Evolutionary conservation across 2,797 vertebrate species (phyloP), one percentile per base, ranked within the genome.

Genomic region (Delichon dasypus): DNA sequence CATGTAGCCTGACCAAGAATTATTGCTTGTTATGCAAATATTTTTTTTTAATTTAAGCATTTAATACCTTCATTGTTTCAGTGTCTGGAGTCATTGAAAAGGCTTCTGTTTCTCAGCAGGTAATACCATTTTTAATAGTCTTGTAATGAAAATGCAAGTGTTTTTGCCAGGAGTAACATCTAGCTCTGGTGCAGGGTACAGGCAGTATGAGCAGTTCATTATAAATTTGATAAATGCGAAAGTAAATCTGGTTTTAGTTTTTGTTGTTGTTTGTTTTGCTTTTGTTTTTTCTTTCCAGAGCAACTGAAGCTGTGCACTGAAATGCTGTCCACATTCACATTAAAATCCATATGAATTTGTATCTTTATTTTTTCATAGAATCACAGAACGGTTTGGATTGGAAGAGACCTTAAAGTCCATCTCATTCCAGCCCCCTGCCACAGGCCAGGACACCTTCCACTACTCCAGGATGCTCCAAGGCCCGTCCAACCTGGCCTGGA

Each of bases 11-110:
- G 55, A 7, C 26, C 55, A 57, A 71, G 3, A 64, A 77, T 16
- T 48, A 23, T 1, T 61, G 53, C 21, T 55, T 45, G 19, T 44
- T 47, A 50, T 0, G 0, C 20, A 7, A 25, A 11, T 40, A 22
- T 14, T 34, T 18, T 6, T 14, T 4, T 16, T 5, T 8, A 55
- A 67, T 6, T 15, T 2, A 74, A 22, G 5, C 5, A 23, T 22
- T 75, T 45, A 57, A 72, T 22, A n/a, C 2, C 12, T 27, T 20
- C 44, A 22, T 23, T 42, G 25, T 32, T 82, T 45, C 60, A 20
- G 57, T 29, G 51, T 14, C 22, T 50, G n/a, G 18, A 10, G 8
- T 65, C 10, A 22, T 2, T 19, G n/a, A 9, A 38, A 66, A 17
- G 16, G 9, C 5, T 5, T 30, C 10, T 30, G 11, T 57, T 70